Evolutionary conservation across 1,140 invertebrate genomes (phyloP).

Genomic region (Microplitis mediator): DNA sequence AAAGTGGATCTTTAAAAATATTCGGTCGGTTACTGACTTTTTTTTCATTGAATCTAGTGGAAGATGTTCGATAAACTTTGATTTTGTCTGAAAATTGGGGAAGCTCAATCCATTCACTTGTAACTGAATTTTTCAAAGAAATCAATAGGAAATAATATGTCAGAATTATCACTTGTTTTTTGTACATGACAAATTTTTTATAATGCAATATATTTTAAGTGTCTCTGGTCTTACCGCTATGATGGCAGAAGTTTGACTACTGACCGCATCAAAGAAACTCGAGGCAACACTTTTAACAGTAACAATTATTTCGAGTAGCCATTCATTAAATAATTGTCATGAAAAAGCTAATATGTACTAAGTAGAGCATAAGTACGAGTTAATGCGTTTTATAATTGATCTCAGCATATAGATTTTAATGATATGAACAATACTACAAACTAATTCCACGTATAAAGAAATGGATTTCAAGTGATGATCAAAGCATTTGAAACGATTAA

Average conservation of each 20-base stretch:
- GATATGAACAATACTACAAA: no score
- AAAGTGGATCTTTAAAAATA: background rate
- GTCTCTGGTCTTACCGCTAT: background rate
- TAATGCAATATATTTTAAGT: background rate
- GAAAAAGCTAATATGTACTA: no score
- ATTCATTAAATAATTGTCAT: background rate
- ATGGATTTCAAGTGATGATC: no score
- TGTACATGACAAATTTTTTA: background rate
- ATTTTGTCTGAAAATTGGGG: slow-evolving; percentile 53
- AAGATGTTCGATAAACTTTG: slow-evolving; percentile 46
- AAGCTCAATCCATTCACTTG: slow-evolving; percentile 52
- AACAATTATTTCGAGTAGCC: slow-evolving; percentile 8
- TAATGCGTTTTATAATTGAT: no score
- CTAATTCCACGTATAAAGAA: no score
- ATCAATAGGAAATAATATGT: slow-evolving; percentile 14
- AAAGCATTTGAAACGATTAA: no score
- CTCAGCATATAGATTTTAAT: no score
- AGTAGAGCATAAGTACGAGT: no score
- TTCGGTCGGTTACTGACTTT: slow-evolving; percentile 1
- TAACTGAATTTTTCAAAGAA: background rate
- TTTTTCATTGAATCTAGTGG: background rate
- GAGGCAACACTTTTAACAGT: background rate
- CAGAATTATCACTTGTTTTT: background rate
- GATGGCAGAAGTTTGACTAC: background rate
- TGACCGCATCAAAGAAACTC: background rate